Conservation (phyloP, 2,113 vertebrate species). For the Desmodus rotundus region DNA sequence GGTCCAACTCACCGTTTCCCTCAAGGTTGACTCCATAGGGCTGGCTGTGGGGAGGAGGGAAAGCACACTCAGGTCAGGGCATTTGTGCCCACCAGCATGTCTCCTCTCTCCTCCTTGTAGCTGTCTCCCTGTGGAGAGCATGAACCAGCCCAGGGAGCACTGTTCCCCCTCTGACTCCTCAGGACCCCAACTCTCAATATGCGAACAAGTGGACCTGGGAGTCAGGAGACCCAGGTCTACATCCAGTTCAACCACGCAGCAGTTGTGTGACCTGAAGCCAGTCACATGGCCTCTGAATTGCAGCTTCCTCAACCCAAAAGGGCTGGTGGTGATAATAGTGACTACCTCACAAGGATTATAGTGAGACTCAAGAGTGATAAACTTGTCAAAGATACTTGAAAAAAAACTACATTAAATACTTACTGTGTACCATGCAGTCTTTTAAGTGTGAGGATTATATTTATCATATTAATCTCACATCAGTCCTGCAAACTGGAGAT, state of each 20-base stretch:
- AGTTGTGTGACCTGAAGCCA: not conserved
- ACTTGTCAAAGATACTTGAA: not conserved
- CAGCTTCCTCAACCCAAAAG: no score
- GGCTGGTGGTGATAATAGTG: not conserved
- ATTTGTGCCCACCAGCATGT: not conserved
- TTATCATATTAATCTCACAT: not conserved
- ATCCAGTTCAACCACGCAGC: not conserved
- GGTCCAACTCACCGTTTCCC: not conserved
- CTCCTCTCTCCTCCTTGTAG: not conserved
- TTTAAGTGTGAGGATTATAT: not conserved
- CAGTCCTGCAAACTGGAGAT: not conserved
- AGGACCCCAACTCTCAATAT: not conserved
- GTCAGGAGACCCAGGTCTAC: not conserved
- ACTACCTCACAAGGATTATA: not conserved
- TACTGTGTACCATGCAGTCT: not conserved
- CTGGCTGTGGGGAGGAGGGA: not conserved
- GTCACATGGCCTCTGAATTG: not conserved
- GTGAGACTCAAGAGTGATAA: not conserved
- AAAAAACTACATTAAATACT: not conserved
- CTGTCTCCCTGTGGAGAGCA: not conserved
- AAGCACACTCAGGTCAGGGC: not conserved
- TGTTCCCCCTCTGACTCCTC: not conserved
- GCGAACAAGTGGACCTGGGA: not conserved
- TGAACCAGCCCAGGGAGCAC: accelerated
- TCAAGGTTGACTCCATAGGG: not conserved